Conservation (phyloP, 2,888 invertebrate species). For the Brachylomia viminalis region DNA sequence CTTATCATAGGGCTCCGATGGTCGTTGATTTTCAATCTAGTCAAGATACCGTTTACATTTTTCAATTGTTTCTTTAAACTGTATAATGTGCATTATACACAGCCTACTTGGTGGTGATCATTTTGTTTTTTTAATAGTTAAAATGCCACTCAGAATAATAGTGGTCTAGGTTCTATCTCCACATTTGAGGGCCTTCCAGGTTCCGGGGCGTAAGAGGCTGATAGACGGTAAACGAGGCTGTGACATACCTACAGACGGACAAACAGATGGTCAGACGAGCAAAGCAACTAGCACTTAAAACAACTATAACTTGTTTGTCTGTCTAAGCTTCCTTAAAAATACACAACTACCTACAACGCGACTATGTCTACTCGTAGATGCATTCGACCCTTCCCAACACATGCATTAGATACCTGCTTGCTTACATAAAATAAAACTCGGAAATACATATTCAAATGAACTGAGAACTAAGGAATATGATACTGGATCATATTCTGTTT, state of each 20-base stretch:
- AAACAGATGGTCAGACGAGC: background rate
- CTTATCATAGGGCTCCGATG: background rate
- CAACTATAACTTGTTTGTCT: background rate
- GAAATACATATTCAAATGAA: conserved; percentile 20
- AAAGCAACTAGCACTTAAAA: too few relatives aligned
- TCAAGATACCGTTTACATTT: background rate
- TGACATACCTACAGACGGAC: background rate
- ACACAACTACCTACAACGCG: background rate
- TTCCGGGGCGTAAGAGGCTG: background rate
- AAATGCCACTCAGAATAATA: background rate
- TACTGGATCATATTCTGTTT: conserved; percentile 6
- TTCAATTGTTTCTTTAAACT: background rate
- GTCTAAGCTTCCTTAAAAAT: background rate
- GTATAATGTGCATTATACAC: background rate
- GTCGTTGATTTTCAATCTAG: background rate
- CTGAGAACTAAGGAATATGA: conserved; percentile 30
- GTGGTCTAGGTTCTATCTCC: background rate
- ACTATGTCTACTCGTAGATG: too few relatives aligned
- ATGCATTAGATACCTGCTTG: background rate
- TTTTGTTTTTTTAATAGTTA: background rate
- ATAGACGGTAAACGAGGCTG: background rate
- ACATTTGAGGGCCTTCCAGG: background rate
- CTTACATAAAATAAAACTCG: conserved; percentile 27
- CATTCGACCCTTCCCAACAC: background rate
- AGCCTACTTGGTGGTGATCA: background rate